Conservation (phyloP, 2,797 vertebrate species). For the Tamandua tetradactyla region DNA sequence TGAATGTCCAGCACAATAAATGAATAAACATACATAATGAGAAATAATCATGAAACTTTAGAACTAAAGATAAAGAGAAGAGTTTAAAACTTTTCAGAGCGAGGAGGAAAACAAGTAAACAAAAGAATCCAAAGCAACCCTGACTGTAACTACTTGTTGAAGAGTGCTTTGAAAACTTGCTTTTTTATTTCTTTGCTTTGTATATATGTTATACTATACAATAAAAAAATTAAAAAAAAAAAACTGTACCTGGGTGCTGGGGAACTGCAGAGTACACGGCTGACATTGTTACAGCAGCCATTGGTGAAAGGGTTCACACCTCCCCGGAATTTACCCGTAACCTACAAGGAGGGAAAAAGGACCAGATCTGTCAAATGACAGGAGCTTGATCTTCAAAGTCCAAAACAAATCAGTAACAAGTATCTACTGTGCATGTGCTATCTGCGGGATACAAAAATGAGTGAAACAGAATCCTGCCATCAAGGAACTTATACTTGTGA, state of each 20-base stretch:
- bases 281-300: constrained; percentile 94
- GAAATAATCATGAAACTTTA: too few species aligned
- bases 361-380: background rate
- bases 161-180: too few species aligned
- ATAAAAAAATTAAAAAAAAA: too few species aligned
- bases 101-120: too few species aligned
- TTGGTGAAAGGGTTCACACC: constrained; percentile 98
- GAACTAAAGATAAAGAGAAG: too few species aligned
- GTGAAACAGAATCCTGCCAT: background rate
- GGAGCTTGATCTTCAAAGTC: background rate
- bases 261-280: constrained; percentile 96
- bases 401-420: background rate
- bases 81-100: too few species aligned
- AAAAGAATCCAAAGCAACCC: too few species aligned
- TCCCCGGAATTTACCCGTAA: constrained; percentile 98
- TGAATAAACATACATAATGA: too few species aligned
- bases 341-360: constrained; percentile 82
- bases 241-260: constrained; percentile 95
- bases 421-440: background rate
- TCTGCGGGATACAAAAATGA: background rate
- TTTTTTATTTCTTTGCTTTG: too few species aligned
- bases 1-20: too few species aligned
- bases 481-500: background rate
- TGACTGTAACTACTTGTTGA: too few species aligned
- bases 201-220: too few species aligned